Evolutionary conservation across 2,888 invertebrate species (phyloP).

Genomic region (Alsophila aescularia): DNA sequence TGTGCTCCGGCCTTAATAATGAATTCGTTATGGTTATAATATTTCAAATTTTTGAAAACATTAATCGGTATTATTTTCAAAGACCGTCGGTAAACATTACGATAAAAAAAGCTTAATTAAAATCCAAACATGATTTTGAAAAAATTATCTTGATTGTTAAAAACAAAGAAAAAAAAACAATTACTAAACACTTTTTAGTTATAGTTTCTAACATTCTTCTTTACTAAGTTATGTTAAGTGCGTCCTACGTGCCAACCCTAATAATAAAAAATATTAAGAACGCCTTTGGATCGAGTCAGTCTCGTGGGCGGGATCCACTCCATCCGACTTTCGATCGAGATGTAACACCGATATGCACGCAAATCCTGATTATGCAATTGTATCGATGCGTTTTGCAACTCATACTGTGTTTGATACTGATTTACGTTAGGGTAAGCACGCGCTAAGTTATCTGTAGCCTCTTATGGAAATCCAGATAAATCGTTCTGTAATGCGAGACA

Average conservation of each 20-base stretch:
- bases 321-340: conserved; percentile 34
- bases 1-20: too few relatives aligned
- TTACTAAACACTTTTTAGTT: too few relatives aligned
- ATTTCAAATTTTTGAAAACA: too few relatives aligned
- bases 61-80: too few relatives aligned
- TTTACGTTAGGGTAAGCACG: conserved; percentile 5
- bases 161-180: too few relatives aligned
- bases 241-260: neutral
- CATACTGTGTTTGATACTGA: conserved; percentile 17
- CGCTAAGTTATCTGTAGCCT: neutral
- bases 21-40: too few relatives aligned
- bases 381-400: conserved; percentile 31
- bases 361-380: conserved; percentile 38
- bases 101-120: too few relatives aligned
- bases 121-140: too few relatives aligned
- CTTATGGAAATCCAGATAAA: neutral
- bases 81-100: too few relatives aligned
- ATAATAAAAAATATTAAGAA: conserved; percentile 22
- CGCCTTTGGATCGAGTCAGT: conserved; percentile 21
- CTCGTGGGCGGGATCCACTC: conserved; percentile 39
- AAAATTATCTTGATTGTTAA: too few relatives aligned
- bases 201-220: neutral
- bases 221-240: neutral
- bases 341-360: conserved; percentile 30
- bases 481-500: neutral